Base-by-base conservation (phyloP, 2,888 invertebrate species). In the Balanococcus diminutus region DNA sequence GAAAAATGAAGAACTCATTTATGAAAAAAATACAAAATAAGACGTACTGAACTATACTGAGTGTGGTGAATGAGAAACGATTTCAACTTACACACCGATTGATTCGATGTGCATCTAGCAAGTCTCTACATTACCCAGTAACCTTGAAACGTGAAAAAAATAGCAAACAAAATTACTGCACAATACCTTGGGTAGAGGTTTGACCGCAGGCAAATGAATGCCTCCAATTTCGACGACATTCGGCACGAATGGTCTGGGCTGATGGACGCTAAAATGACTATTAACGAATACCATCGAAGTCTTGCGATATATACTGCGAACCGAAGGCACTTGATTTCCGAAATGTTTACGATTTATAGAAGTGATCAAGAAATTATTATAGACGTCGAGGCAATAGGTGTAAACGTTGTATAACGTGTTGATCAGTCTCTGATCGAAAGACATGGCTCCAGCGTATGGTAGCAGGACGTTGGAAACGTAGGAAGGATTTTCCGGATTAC, bases 321-420 rank as follows among this genome's bases (percentile, higher is more conserved):
- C 86, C 8, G 81, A 32, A n/a, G 87, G 87, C 3, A 86, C 81
- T 19, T 84, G 36, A 0, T 81, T 8, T 9, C 87, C 87, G 39
- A 87, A 87, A 42, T 87, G 82, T 51, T 87, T 86, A 5, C 87
- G 67, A 6, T 86, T 86, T 39, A 87, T 61, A 1, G 11, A 67
- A 3, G 86, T 87, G 42, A 86, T 82, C 19, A 56, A 46, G 3
- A 42, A 42, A 22, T 87, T 87, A 16, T 8, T 67, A 56, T 87
- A 87, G 61, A 67, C 67, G 79, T 86, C 81, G 14, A 83, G 46
- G 28, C 67, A 5, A n/a, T 87, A 86, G 4, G 86, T 28, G 87
- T 90, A 91, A 25, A 89, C 6, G 1, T 89, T 84, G 22, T 90
- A 90, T 3, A 91, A 46, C 87, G 90, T 89, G 88, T 93, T 93